These are phyloP conservation scores for Brachypalpus laphriformis DNA, from an alignment of 2,888 invertebrate genomes.

Conservation along the genomic window DNA sequence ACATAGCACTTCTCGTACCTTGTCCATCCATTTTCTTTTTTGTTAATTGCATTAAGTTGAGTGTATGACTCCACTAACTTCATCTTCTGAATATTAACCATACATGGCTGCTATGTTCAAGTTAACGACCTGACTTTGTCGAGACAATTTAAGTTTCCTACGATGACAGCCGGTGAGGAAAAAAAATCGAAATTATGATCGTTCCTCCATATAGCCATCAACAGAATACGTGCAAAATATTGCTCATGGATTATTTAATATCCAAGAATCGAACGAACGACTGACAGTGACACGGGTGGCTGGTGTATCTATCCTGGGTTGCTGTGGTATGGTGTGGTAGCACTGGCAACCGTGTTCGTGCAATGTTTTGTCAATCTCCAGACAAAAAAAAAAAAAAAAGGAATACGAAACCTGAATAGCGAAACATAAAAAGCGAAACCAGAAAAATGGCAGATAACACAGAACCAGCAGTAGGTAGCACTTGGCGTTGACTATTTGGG, in stretches of 20 bases:
- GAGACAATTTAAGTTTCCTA: neutral
- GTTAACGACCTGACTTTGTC: neutral
- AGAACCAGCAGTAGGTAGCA: neutral
- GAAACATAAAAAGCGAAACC: neutral
- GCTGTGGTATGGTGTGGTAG: neutral
- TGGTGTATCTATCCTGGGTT: neutral
- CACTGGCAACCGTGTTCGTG: neutral
- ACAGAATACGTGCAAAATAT: constrained; percentile 10
- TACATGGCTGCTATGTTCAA: neutral
- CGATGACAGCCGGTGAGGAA: constrained; percentile 3
- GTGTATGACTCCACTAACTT: neutral
- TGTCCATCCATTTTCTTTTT: neutral
- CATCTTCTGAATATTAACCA: constrained; percentile 12
- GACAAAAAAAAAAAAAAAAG: neutral
- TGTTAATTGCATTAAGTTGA: constrained; percentile 1
- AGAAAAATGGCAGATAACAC: neutral
- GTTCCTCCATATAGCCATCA: neutral
- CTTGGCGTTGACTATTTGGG: constrained; percentile 4
- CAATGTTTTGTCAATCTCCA: neutral
- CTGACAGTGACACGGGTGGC: constrained; percentile 17
- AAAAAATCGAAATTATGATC: neutral
- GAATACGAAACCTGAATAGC: neutral
- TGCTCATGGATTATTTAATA: constrained; percentile 31
- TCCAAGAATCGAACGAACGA: constrained; percentile 5
- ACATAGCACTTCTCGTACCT: neutral